phyloP scores from a whole-genome alignment of 2,888 invertebrate genomes.

The Drosophila mimica region DNA sequence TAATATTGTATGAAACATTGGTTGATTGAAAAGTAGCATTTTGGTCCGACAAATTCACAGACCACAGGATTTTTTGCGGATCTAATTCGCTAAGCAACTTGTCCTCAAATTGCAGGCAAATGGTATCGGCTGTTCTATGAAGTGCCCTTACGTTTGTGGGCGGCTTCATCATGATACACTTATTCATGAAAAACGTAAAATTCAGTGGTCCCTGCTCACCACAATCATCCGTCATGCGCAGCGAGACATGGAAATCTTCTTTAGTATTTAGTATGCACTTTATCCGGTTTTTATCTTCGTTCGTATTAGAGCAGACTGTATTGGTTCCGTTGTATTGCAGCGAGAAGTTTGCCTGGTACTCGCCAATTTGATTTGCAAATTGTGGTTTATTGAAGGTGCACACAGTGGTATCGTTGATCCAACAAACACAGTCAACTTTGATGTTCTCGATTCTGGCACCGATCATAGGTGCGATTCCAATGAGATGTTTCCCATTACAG shows the following conservation, averaged over 20 bases:
- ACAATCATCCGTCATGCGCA: slow-evolving; percentile 7
- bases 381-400: neutral
- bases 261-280: neutral
- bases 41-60: neutral
- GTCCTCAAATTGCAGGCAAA: slow-evolving; percentile 18
- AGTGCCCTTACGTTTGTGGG: rapidly evolving
- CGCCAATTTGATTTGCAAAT: neutral
- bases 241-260: neutral
- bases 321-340: rapidly evolving
- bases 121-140: neutral
- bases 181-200: rapidly evolving
- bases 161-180: neutral
- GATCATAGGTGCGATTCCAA: rapidly evolving
- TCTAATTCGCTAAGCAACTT: rapidly evolving
- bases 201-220: neutral
- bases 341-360: neutral
- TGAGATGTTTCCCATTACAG: rapidly evolving
- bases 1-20: rapidly evolving
- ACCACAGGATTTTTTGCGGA: slow-evolving; percentile 22
- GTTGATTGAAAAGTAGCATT: neutral
- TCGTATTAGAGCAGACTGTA: neutral
- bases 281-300: neutral
- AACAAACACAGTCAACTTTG: rapidly evolving
- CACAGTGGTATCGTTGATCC: rapidly evolving
- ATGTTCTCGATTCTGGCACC: neutral